Evolutionary conservation across 2,113 vertebrate genomes (phyloP), one percentile per base, ranked within the genome.

Genomic region (Rana temporaria): DNA sequence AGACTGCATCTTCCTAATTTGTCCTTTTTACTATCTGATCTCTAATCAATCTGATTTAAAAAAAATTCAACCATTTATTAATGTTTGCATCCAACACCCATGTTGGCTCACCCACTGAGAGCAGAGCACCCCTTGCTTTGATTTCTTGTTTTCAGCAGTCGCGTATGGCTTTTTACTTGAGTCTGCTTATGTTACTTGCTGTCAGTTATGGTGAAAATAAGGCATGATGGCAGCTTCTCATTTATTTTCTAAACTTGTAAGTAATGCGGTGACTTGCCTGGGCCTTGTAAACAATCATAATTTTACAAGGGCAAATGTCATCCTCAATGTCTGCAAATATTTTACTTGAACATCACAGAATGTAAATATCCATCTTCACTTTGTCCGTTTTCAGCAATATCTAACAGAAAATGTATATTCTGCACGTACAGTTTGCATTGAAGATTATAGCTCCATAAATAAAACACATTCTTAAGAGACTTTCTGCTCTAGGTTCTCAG

Each of bases 401-500:
- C 64, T 20, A 67, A 68, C 76, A 66, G 18, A 66, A 52, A 57
- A 30, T 30, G 48, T 59, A 60, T 42, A 24, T 69, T 60, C 59
- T 70, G 6, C 12, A 26, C 22, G 30, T 19, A 60, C 15, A 60
- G 64, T 79, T 66, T 56, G 38, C 64, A 26, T 68, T 22, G 18
- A 14, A 38, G 24, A 34, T 24, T 57, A 68, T 68, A 67, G 2
- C 12, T 3, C 52, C 42, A 67, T 77, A 53, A 63, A 59, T 26
- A 64, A 70, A 70, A 53, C 30, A 64, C 52, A 22, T 34, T 85
- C 42, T 86, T 85, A 38, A 66, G 7, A 85, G 19, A 84, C 30
- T 87, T 83, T 84, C 81, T 52, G 6, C 53, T 78, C 22, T 85
- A 99, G 98, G 91, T 96, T 81, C 89, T 99, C 72, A 96, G 90